A percentile compares a stretch with the other conserved stretches of the same genome.
Conservation (phyloP, 2,888 invertebrate genomes). For the Corbicula japonica region DNA sequence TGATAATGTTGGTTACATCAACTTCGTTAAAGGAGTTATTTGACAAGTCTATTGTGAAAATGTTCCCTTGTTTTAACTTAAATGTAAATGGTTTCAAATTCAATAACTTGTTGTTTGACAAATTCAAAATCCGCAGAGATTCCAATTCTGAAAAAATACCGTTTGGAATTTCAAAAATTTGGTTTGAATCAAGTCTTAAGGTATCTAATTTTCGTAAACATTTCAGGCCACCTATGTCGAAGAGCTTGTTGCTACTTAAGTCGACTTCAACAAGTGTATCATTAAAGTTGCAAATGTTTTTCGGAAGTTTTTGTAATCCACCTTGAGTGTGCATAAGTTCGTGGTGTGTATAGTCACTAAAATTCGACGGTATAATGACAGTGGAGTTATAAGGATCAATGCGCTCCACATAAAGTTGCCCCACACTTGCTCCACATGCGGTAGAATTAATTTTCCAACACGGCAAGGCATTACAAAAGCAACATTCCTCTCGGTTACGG, state of each 20-base stretch:
- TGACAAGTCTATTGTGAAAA: background rate
- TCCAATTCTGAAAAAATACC: background rate
- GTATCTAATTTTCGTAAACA: background rate
- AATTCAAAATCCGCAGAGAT: background rate
- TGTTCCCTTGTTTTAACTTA: background rate
- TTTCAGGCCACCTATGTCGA: background rate
- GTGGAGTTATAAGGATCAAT: background rate
- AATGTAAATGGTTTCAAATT: background rate
- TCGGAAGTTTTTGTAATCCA: no score
- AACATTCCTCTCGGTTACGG: no score
- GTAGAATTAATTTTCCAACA: background rate
- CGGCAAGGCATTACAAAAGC: no score
- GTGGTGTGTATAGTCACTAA: no score
- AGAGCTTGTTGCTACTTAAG: background rate
- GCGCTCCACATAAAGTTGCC: background rate
- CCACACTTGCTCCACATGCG: background rate
- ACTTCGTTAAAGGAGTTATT: background rate
- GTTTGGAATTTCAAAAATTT: background rate
- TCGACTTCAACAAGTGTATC: background rate
- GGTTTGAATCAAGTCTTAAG: background rate
- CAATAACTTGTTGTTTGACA: background rate
- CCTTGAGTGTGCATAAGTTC: no score
- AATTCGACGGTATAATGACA: background rate
- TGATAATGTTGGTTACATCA: background rate
- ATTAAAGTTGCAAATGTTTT: background rate